Evolutionary conservation across 2,888 invertebrate genomes (phyloP), one percentile per base, ranked within the genome.

Genomic region (Tinea trinotella): DNA sequence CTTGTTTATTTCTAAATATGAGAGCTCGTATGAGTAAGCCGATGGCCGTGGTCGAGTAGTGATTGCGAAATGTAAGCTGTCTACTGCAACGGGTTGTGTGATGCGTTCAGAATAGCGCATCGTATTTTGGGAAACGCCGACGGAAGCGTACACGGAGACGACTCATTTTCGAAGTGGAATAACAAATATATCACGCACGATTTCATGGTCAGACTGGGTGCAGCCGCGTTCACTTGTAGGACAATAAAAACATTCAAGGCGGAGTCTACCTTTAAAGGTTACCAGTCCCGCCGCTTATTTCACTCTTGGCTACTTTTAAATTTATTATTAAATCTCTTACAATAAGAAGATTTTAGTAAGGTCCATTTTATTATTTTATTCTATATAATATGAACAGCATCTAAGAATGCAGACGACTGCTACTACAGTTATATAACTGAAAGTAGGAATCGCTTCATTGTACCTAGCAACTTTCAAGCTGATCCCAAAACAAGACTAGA

Each of bases 91-190:
- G 40, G 7, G 40, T 13, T 40, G 40, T 7, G 40, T 30, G 40
- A 40, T 40, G 40, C 13, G 40, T 40, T 40, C 40, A 40, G 15
- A 40, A 40, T 40, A 40, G 40, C 40, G 40, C 40, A 50, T 68
- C 59, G 67, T 76, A 75, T 75, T 75, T 78, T 78, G 74, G 76
- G 74, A 74, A 75, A 63, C 69, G 73, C 67, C 71, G 73, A 34
- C 36, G 15, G 74, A 72, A 73, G 71, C 72, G 66, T 44, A 12
- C 10, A 13, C 20, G 64, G 58, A 59, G 65, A 68, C 68, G 73
- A 71, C 74, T 71, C 71, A 76, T 76, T 75, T 77, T 50, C 24
- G 50, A 24, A 24, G 50, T 50, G 24, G 74, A 73, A 75, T 77
- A 74, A 72, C 68, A 76, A 76, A 63, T 70, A 71, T 64, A 70